Evolutionary conservation across 2,797 vertebrate species (phyloP).

Genomic region (Acestrorhynchus altus): DNA sequence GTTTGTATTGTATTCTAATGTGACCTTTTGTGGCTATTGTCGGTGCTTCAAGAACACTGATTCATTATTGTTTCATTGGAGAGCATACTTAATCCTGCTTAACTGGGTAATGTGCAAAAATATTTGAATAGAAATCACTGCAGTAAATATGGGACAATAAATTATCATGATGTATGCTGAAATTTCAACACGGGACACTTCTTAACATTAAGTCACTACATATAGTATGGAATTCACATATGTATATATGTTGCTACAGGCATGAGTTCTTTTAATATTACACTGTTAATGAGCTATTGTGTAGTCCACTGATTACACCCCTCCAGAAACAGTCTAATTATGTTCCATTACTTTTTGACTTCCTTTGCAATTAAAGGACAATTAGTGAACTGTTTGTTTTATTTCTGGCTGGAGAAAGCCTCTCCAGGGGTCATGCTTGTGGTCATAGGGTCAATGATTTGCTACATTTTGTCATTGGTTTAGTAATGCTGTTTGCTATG

Average conservation of each 20-base stretch:
- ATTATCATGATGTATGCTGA: too few relatives aligned
- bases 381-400: background rate
- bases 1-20: too few relatives aligned
- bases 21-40: too few relatives aligned
- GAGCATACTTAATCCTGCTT: too few relatives aligned
- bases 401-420: background rate
- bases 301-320: background rate
- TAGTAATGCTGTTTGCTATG: background rate
- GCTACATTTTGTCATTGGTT: background rate
- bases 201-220: too few relatives aligned
- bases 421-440: background rate
- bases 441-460: slow-evolving; percentile 2
- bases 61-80: too few relatives aligned
- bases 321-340: background rate
- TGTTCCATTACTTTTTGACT: background rate
- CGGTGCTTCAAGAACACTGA: too few relatives aligned
- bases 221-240: too few relatives aligned
- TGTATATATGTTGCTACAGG: background rate
- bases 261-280: background rate
- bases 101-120: too few relatives aligned
- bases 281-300: background rate
- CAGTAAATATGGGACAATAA: too few relatives aligned
- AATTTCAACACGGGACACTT: too few relatives aligned
- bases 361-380: slow-evolving; percentile 1
- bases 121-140: too few relatives aligned